Percentiles rank a stretch among this genome's conserved stretches.
Conservation (phyloP, 2,888 invertebrate genomes). For the Sesamia inferens region DNA sequence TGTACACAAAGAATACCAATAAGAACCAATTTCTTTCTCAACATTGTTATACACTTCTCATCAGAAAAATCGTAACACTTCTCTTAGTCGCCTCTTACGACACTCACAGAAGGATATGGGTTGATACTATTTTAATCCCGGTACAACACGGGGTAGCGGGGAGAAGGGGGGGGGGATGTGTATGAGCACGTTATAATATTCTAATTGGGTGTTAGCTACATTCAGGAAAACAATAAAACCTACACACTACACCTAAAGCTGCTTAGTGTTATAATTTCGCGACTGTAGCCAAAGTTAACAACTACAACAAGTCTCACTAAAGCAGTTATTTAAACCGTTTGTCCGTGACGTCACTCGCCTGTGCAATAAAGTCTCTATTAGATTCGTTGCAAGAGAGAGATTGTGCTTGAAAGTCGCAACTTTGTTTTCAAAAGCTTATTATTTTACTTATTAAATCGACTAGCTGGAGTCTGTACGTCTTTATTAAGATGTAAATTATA, state of each 20-base stretch:
- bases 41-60: no score
- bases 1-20: no score
- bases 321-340: conserved; percentile 39
- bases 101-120: no score
- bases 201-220: no score
- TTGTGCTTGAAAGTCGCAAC: conserved; percentile 2
- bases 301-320: conserved; percentile 25
- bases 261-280: not conserved
- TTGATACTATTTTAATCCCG: no score
- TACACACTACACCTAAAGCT: not conserved
- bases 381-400: conserved; percentile 25
- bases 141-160: no score
- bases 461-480: not conserved
- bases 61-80: no score
- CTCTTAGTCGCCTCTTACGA: no score
- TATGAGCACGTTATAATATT: no score
- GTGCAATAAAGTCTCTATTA: conserved; percentile 43
- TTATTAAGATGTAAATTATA: not conserved
- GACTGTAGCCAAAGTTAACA: conserved; percentile 14
- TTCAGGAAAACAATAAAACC: not conserved
- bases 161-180: no score
- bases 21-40: no score
- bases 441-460: not conserved
- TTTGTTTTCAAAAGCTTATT: conserved; percentile 8
- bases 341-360: conserved; percentile 28